Evolutionary conservation across 2,797 vertebrate species (phyloP).

Genomic region (Sebastes cheni): DNA sequence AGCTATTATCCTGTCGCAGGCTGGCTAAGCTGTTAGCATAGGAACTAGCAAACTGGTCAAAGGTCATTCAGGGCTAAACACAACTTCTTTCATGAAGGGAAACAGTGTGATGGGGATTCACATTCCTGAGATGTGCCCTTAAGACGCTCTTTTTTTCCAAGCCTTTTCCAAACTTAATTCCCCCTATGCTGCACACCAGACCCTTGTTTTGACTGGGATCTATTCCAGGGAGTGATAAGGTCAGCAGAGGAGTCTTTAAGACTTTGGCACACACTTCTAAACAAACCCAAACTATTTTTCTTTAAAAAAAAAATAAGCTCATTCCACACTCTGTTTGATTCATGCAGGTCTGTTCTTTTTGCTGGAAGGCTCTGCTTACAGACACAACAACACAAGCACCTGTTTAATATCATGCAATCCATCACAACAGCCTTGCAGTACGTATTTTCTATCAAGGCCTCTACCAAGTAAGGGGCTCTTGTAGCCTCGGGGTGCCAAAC

Average conservation of each 20-base stretch:
- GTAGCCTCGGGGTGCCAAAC: neutral
- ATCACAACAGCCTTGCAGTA: neutral
- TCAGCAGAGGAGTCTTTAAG: conserved; percentile 14
- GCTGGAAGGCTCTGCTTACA: neutral
- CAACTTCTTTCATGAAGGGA: neutral
- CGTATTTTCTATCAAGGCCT: conserved; percentile 4
- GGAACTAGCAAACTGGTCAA: conserved; percentile 17
- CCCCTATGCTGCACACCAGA: neutral
- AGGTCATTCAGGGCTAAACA: conserved; percentile 23
- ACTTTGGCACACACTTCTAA: neutral
- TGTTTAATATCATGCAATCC: neutral
- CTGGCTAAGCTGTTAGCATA: conserved; percentile 28
- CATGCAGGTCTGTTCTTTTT: neutral
- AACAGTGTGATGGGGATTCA: neutral
- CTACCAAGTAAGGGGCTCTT: neutral
- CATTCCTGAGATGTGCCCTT: neutral
- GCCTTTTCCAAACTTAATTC: neutral
- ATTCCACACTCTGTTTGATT: neutral
- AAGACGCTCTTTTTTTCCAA: neutral
- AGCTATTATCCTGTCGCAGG: conserved; percentile 25
- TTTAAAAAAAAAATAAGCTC: neutral
- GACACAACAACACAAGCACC: neutral
- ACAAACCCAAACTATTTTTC: conserved; percentile 11
- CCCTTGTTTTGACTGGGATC: conserved; percentile 45
- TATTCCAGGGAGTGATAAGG: conserved; percentile 42